A percentile compares a stretch with the other conserved stretches of the same genome.
These are phyloP conservation scores for Dipodomys merriami DNA, from an alignment of 2,113 vertebrate species.

Conservation along the genomic window DNA sequence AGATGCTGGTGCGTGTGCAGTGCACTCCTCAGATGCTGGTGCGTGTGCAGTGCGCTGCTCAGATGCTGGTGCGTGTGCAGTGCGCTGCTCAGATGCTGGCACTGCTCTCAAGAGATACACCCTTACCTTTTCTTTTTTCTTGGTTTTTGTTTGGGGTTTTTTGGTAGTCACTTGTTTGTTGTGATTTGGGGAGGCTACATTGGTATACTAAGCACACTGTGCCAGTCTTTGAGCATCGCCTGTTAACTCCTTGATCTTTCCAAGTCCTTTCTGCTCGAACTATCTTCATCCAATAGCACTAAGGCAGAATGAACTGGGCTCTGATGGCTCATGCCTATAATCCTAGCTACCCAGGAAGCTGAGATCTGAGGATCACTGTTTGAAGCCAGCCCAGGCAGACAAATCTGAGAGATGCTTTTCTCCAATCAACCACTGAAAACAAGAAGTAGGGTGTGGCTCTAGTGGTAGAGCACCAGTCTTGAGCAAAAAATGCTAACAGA, in stretches of 20 bases:
- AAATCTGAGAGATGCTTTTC: no score
- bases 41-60: not conserved
- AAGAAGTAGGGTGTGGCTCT: no score
- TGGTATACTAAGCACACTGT: constrained; percentile 43
- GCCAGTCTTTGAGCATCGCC: constrained; percentile 19
- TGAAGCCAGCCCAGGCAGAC: no score
- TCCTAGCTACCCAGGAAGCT: no score
- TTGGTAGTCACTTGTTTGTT: not conserved
- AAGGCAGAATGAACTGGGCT: constrained; percentile 13
- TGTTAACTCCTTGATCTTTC: constrained; percentile 33
- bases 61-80: not conserved
- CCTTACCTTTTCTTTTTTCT: not conserved
- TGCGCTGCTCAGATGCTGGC: not conserved
- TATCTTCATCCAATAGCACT: constrained; percentile 48
- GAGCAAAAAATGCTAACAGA: no score
- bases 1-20: not conserved
- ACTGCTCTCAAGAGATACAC: not conserved
- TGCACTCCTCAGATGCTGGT: not conserved
- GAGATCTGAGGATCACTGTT: no score
- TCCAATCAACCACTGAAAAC: no score
- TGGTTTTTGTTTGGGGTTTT: not conserved
- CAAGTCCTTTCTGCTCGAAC: constrained; percentile 41
- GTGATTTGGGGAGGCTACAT: not conserved
- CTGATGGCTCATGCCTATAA: no score
- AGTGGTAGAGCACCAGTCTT: no score